These are phyloP conservation scores for Drosophila subobscura DNA, from an alignment of 1,140 invertebrate species.

Conservation along the genomic window DNA sequence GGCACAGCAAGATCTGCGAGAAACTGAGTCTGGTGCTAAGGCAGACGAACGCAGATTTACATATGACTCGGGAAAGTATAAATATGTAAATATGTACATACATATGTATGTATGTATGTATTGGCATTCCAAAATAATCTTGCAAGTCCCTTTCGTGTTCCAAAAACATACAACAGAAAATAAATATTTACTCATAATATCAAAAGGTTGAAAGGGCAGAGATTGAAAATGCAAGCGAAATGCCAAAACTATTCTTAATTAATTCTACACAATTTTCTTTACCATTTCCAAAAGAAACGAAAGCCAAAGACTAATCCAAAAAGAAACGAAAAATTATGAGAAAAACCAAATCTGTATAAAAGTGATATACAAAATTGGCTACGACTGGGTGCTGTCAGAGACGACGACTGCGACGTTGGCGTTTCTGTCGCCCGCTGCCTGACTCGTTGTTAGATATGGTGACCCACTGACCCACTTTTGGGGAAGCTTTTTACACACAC, in stretches of 20 bases:
- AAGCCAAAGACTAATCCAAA: conserved; percentile 10
- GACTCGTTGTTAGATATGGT: conserved; percentile 82
- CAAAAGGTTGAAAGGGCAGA: conserved; percentile 16
- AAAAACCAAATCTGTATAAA: conserved; percentile 33
- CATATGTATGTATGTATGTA: too few relatives aligned
- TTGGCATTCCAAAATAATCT: conserved; percentile 6
- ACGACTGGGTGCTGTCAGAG: conserved; percentile 63
- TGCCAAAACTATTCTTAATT: conserved; percentile 58
- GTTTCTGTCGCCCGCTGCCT: conserved; percentile 28
- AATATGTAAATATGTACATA: too few relatives aligned
- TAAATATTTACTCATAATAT: conserved; percentile 39
- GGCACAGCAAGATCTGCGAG: conserved; percentile 46
- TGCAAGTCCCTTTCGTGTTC: conserved; percentile 19
- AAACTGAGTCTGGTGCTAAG: conserved; percentile 35
- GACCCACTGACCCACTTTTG: conserved; percentile 83
- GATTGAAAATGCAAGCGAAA: conserved; percentile 20
- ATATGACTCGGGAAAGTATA: conserved; percentile 42
- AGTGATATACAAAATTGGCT: conserved; percentile 43
- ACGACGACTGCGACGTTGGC: conserved; percentile 25
- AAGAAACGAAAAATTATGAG: conserved; percentile 15
- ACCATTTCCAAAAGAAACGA: conserved; percentile 44
- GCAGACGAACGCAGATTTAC: conserved; percentile 37
- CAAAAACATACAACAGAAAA: conserved; percentile 26
- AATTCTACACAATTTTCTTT: conserved; percentile 3
- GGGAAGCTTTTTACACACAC: conserved; percentile 69